Conservation (phyloP, 2,888 invertebrate species). For the Stenichneumon culpator region DNA sequence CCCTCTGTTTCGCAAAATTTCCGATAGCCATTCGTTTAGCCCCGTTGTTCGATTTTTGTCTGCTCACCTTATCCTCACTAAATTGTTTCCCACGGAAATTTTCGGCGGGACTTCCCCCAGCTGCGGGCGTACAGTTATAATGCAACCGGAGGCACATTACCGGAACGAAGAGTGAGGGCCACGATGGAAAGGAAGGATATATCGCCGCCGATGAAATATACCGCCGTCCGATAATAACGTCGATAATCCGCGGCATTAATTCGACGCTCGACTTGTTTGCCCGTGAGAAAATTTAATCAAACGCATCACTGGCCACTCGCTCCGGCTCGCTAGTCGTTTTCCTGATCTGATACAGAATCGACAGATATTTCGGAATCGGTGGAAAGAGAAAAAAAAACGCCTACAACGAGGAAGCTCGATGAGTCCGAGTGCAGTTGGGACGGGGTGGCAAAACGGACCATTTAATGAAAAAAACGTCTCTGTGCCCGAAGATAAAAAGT, state of each 20-base stretch:
- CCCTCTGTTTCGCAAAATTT: conserved; percentile 12
- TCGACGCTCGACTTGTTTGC: conserved; percentile 48
- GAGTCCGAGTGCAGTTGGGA: neutral
- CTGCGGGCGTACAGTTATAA: neutral
- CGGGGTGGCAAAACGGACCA: no score
- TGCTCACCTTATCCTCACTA: conserved; percentile 1
- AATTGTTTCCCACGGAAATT: conserved; percentile 9
- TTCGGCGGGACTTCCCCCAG: neutral
- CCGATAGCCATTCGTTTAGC: conserved; percentile 2
- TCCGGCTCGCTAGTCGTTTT: conserved; percentile 1
- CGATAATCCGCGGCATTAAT: conserved; percentile 44
- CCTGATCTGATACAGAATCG: conserved; percentile 17
- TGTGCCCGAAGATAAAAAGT: neutral
- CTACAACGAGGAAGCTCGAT: neutral
- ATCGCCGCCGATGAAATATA: conserved; percentile 5
- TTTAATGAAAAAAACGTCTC: no score
- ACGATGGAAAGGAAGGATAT: neutral
- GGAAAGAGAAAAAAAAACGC: neutral
- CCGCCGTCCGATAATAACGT: conserved; percentile 41
- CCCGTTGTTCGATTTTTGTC: conserved; percentile 31
- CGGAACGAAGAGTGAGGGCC: neutral
- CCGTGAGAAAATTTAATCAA: conserved; percentile 47
- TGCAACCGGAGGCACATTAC: neutral
- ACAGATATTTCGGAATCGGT: conserved; percentile 15
- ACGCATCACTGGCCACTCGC: conserved; percentile 39